Conservation (phyloP, 2,888 invertebrate species). For the Slavum lentiscoides region DNA sequence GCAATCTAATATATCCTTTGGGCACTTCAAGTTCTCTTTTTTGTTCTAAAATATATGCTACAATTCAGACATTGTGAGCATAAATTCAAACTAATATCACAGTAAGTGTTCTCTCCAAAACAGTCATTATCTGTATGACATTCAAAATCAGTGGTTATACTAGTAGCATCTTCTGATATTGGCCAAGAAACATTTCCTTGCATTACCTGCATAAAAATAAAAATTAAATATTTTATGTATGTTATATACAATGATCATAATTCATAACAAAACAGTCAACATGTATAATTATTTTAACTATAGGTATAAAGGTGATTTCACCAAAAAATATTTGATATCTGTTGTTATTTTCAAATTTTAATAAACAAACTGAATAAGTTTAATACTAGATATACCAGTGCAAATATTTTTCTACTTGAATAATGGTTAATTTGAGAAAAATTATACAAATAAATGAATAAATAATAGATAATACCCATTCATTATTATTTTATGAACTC, state of each 20-base stretch:
- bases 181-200: constrained; percentile 38
- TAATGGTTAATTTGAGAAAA: too few species aligned
- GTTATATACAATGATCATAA: neutral
- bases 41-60: constrained; percentile 36
- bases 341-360: too few species aligned
- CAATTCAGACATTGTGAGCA: constrained; percentile 46
- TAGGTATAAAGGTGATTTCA: too few species aligned
- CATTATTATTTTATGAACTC: too few species aligned
- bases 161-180: constrained; percentile 21
- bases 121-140: constrained; percentile 32
- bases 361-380: too few species aligned
- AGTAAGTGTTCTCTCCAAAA: constrained; percentile 21
- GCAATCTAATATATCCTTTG: constrained; percentile 34
- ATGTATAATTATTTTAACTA: too few species aligned
- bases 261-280: too few species aligned
- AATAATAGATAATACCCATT: too few species aligned
- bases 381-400: too few species aligned
- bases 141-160: constrained; percentile 19
- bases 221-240: neutral
- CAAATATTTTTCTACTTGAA: too few species aligned
- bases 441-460: too few species aligned
- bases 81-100: constrained; percentile 38
- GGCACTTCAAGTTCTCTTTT: constrained; percentile 13
- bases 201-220: constrained; percentile 21
- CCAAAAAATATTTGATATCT: too few species aligned